Conservation (phyloP, 2,888 invertebrate genomes). For the Xestia ashworthii region DNA sequence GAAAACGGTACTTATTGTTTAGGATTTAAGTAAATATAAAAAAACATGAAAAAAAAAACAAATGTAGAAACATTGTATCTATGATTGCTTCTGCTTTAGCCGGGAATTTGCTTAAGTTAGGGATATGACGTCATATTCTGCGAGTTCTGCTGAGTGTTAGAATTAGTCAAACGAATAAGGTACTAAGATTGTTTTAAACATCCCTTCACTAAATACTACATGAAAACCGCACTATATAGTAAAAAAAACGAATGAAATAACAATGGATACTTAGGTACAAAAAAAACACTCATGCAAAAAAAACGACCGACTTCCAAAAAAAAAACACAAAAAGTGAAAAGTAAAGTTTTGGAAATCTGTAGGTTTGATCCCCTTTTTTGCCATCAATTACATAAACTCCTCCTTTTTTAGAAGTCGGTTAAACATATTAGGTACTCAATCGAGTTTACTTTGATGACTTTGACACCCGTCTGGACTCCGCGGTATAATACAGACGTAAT, state of each 20-base stretch:
- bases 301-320: too few relatives aligned
- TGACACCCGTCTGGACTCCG: background rate
- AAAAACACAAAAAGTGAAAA: background rate
- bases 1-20: conserved; percentile 50
- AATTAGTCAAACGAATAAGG: background rate
- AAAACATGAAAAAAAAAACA: background rate
- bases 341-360: background rate
- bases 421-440: background rate
- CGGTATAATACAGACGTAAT: conserved; percentile 1
- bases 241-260: too few relatives aligned
- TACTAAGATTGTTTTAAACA: background rate
- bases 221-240: background rate
- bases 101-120: background rate
- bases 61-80: background rate
- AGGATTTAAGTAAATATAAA: conserved; percentile 17
- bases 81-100: conserved; percentile 15
- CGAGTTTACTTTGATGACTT: background rate
- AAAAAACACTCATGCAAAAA: background rate
- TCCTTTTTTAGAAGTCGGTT: too few relatives aligned
- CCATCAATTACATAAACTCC: background rate
- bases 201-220: background rate
- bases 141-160: background rate
- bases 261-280: too few relatives aligned
- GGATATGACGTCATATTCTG: background rate
- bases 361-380: background rate